Evolutionary conservation across 2,888 invertebrate genomes (phyloP).

Genomic region (Mythimna lalbum): DNA sequence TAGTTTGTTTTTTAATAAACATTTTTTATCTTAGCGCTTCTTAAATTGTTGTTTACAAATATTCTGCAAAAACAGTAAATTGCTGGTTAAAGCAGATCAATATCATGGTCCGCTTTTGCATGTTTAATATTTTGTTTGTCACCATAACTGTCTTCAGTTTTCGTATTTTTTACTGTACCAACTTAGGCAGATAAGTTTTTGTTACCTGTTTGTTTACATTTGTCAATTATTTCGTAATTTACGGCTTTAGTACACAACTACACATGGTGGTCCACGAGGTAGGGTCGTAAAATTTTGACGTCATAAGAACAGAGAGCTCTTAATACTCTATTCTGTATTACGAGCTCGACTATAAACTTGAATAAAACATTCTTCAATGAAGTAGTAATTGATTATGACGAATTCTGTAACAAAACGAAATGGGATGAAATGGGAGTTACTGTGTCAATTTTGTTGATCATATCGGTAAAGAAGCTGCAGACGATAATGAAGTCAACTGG

Average conservation of each 20-base stretch:
- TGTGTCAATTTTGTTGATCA: not conserved
- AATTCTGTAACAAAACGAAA: not conserved
- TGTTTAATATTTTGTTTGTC: slow-evolving; percentile 1
- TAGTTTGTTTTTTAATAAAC: slow-evolving; percentile 8
- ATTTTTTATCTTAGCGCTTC: slow-evolving; percentile 2
- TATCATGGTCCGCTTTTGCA: not conserved
- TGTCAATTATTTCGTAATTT: slow-evolving; percentile 38
- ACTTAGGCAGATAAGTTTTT: slow-evolving; percentile 8
- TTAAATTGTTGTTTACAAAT: slow-evolving; percentile 26
- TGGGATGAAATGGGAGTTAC: not conserved
- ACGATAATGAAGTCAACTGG: not conserved
- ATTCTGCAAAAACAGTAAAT: slow-evolving; percentile 6
- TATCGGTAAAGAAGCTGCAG: not conserved
- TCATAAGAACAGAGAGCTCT: not conserved
- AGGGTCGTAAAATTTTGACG: not conserved
- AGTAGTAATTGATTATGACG: not conserved
- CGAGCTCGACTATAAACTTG: no score
- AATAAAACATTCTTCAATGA: not conserved
- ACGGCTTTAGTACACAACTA: not conserved
- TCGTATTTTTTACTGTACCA: not conserved
- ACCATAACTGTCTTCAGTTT: slow-evolving; percentile 11
- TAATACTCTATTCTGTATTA: no score
- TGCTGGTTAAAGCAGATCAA: slow-evolving; percentile 1
- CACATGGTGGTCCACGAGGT: not conserved
- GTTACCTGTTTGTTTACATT: slow-evolving; percentile 23